Percentiles rank a stretch among this genome's conserved stretches.
These are phyloP conservation scores for Petrocephalus sullivani DNA, from an alignment of 2,797 vertebrate species.

Conservation along the genomic window DNA sequence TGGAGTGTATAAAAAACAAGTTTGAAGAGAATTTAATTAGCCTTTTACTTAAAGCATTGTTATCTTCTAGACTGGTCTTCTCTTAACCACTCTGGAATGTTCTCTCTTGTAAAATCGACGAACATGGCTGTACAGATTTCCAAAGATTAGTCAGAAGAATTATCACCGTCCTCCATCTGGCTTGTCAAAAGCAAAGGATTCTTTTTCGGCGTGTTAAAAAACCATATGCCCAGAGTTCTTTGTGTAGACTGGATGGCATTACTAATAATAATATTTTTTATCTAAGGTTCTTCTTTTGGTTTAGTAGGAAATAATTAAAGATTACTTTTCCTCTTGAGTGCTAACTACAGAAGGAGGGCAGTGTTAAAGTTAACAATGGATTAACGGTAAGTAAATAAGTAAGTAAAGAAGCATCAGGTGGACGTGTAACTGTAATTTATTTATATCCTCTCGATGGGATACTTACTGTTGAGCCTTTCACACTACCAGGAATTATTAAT, in stretches of 20 bases:
- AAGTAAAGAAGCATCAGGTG: conserved; percentile 9
- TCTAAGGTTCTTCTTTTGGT: background rate
- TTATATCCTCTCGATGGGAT: conserved; percentile 27
- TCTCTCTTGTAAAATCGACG: conserved; percentile 53
- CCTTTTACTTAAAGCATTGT: conserved; percentile 18
- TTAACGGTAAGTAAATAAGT: conserved; percentile 26
- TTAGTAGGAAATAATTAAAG: conserved; percentile 12
- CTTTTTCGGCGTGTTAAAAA: conserved; percentile 39
- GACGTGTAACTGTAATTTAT: conserved; percentile 22
- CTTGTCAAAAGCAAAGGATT: conserved; percentile 51
- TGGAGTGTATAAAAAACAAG: background rate
- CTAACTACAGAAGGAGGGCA: conserved; percentile 23
- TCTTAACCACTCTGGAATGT: conserved; percentile 18
- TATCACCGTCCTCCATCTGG: conserved; percentile 68
- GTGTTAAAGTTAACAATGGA: conserved; percentile 28
- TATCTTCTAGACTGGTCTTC: conserved; percentile 10
- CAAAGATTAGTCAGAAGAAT: conserved; percentile 64
- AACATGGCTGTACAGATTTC: conserved; percentile 57
- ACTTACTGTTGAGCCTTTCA: conserved; percentile 12
- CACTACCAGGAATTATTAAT: background rate
- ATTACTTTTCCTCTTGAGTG: background rate
- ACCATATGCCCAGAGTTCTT: background rate
- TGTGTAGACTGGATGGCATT: background rate
- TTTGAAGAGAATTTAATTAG: conserved; percentile 23
- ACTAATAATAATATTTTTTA: background rate